Percentiles rank a stretch among this genome's conserved stretches.
phyloP scores from a whole-genome alignment of 2,797 vertebrate species.

The Pseudochirops cupreus region DNA sequence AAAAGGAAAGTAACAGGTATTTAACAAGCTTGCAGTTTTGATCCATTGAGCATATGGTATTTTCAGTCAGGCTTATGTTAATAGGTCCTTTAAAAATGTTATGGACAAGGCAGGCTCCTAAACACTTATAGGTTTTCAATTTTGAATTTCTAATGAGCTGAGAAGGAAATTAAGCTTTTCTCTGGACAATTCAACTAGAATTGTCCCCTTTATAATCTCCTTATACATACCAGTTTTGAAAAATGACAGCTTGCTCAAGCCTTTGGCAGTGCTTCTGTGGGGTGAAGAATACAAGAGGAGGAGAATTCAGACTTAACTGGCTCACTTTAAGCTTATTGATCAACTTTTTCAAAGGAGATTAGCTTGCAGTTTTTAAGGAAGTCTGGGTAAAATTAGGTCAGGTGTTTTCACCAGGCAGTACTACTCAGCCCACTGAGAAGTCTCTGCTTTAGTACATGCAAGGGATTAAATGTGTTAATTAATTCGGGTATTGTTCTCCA shows the following conservation, averaged over 20 bases:
- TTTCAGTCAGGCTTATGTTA: slow-evolving; percentile 43
- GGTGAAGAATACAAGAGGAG: neutral
- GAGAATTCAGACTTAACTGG: neutral
- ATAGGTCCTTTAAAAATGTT: slow-evolving; percentile 55
- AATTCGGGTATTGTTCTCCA: slow-evolving; percentile 4
- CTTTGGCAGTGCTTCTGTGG: neutral
- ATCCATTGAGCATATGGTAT: slow-evolving; percentile 35
- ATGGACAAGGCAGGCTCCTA: slow-evolving; percentile 44
- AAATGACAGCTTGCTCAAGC: neutral
- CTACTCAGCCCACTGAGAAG: neutral
- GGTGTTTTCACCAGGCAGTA: slow-evolving; percentile 10
- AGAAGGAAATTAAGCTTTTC: slow-evolving; percentile 61
- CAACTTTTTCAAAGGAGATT: neutral
- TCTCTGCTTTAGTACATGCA: slow-evolving; percentile 7
- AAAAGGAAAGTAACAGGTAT: neutral
- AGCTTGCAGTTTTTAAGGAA: neutral
- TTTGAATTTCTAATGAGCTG: slow-evolving; percentile 53
- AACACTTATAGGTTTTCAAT: slow-evolving; percentile 55
- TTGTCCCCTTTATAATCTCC: slow-evolving; percentile 32
- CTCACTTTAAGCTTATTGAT: neutral
- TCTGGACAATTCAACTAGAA: slow-evolving; percentile 37
- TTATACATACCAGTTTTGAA: slow-evolving; percentile 1
- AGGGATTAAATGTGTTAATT: slow-evolving; percentile 42
- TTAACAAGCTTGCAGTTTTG: slow-evolving; percentile 31
- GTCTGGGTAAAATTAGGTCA: slow-evolving; percentile 46